Percentiles rank a stretch among this genome's conserved stretches.
phyloP scores from a whole-genome alignment of 1,140 invertebrate genomes.

The Drosophila pallidifrons region DNA sequence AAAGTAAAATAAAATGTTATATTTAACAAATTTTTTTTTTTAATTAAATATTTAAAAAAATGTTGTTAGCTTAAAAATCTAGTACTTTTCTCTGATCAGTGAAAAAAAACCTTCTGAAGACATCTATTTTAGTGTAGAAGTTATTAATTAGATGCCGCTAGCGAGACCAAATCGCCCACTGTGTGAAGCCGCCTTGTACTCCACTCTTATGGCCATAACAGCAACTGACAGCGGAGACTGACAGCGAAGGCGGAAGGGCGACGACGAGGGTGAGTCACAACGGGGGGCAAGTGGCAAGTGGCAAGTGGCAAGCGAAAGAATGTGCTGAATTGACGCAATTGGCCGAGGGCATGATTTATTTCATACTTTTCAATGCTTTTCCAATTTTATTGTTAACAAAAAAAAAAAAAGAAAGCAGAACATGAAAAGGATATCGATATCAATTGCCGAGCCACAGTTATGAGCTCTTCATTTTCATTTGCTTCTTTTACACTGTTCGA shows the following conservation, averaged over 20 bases:
- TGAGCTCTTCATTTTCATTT: conserved; percentile 26
- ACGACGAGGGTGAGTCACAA: no score
- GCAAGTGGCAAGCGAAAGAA: conserved; percentile 44
- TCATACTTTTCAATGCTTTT: conserved; percentile 46
- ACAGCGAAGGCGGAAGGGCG: neutral
- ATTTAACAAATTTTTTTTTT: no score
- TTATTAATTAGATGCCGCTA: no score
- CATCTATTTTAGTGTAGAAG: no score
- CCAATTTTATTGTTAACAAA: conserved; percentile 4
- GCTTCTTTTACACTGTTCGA: conserved; percentile 2
- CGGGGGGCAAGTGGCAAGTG: neutral
- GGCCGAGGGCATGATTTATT: conserved; percentile 80
- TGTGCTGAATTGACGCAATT: conserved; percentile 82
- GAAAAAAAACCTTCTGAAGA: no score
- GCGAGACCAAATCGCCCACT: no score
- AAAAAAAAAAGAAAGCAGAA: no score
- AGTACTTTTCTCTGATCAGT: no score
- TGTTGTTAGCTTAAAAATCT: no score
- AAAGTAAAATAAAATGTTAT: no score
- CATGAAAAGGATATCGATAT: conserved; percentile 35
- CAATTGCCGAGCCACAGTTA: conserved; percentile 33
- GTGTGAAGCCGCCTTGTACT: conserved; percentile 11
- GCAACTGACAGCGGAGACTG: conserved; percentile 1
- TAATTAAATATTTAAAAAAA: no score
- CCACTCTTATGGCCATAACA: neutral